Evolutionary conservation across 2,797 vertebrate genomes (phyloP), one percentile per base, ranked within the genome.

Genomic region (Halcyon chelicuti): DNA sequence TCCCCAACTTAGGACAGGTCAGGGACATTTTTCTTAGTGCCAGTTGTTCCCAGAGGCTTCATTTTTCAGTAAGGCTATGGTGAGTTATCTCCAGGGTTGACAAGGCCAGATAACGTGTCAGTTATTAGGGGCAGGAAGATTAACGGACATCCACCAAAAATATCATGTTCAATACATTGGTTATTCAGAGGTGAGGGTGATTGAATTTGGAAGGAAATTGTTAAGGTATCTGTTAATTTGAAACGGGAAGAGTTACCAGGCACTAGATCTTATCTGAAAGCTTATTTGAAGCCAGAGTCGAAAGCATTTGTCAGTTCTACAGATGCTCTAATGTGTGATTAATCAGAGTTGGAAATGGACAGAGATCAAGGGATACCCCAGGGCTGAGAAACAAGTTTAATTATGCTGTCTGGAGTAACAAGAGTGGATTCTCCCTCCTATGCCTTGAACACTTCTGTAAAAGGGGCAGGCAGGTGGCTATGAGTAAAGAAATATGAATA

Each of bases 151-250:
- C 40, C 62, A 92, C 76, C 54, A 88, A 90, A 94, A 94, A 88
- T 72, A 90, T 58, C 49, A n/a, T 88, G 88, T 96, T 94, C 73
- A 61, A 83, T 92, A 75, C 49, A 54, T 47, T 71, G 61, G 40
- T 68, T 94, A 68, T 93, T 88, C 76, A 78, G 44, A 49, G 75
- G 71, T 63, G 80, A 84, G 58, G n/a, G 71, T 76, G 73, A 92
- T n/a, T 90, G 72, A 84, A 88, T 83, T 83, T 80, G 22, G 90
- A 90, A 90, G 37, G 26, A 77, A 96, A 74, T 80, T 93, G 65
- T 95, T 92, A 88, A 63, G n/a, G 76, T 75, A 84, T 49, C 73
- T 92, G 86, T 78, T 88, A 92, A 95, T 95, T 93, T 94, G 49
- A 96, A 93, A 90, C 46, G 19, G 33, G 29, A 94, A 49, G 61